Evolutionary conservation across 2,797 vertebrate species (phyloP).

Genomic region (Aeoliscus strigatus): DNA sequence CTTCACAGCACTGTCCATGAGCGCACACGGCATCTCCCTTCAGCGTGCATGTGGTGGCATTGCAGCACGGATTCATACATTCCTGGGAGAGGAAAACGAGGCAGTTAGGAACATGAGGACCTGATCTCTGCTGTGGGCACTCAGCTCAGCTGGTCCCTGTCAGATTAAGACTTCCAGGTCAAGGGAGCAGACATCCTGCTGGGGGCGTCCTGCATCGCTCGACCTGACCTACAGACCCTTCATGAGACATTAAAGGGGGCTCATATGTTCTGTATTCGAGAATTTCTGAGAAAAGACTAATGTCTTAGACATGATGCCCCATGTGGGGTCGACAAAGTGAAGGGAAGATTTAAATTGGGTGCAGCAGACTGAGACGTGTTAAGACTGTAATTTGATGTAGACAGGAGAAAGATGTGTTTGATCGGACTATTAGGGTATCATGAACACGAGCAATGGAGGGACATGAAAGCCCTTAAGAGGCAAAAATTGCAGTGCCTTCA

Average conservation of each 20-base stretch:
- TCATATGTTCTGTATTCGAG: slow-evolving; percentile 51
- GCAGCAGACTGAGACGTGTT: slow-evolving; percentile 4
- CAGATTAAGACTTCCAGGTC: slow-evolving; percentile 42
- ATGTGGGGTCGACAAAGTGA: slow-evolving; percentile 7
- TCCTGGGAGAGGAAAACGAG: slow-evolving; percentile 72
- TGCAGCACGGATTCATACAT: slow-evolving; percentile 91
- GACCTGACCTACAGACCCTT: slow-evolving; percentile 33
- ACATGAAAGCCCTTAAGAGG: slow-evolving; percentile 24
- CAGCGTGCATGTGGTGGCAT: slow-evolving; percentile 88
- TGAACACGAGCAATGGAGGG: slow-evolving; percentile 8
- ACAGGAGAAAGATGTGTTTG: slow-evolving; percentile 6
- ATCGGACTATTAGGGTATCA: slow-evolving; percentile 1
- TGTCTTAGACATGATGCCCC: too few relatives aligned
- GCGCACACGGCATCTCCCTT: slow-evolving; percentile 87
- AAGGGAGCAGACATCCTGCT: slow-evolving; percentile 41
- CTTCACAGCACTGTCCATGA: slow-evolving; percentile 90
- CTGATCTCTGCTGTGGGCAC: slow-evolving; percentile 17
- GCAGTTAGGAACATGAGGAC: slow-evolving; percentile 25
- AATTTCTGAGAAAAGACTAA: background rate
- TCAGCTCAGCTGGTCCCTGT: slow-evolving; percentile 20
- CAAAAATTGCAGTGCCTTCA: slow-evolving; percentile 17
- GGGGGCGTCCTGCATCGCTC: slow-evolving; percentile 19
- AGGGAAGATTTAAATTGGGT: slow-evolving; percentile 17
- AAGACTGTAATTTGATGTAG: slow-evolving; percentile 11
- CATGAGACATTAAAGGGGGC: slow-evolving; percentile 14